phyloP scores from a whole-genome alignment of 92 coral and sea anemone genomes.

The Muricea muricata region DNA sequence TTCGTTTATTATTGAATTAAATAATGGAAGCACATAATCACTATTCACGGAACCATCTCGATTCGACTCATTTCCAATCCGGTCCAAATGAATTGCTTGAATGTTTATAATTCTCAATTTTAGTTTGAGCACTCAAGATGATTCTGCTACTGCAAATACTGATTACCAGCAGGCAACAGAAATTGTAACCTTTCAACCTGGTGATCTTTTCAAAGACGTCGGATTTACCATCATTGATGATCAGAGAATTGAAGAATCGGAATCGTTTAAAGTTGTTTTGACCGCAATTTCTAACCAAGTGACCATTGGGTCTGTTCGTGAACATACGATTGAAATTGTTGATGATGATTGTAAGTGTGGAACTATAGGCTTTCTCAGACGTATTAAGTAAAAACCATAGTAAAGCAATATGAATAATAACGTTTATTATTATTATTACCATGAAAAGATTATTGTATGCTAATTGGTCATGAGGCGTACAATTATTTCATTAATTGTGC shows the following conservation, averaged over 20 bases:
- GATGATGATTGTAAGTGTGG: slow-evolving; percentile 4
- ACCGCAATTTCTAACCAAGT: not conserved
- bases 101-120: not conserved
- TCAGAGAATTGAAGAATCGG: not conserved
- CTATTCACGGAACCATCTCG: too few relatives aligned
- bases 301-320: not conserved
- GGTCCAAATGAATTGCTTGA: too few relatives aligned
- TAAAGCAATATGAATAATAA: too few relatives aligned
- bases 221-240: slow-evolving; percentile 21
- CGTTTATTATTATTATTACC: too few relatives aligned
- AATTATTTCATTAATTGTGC: too few relatives aligned
- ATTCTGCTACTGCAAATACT: not conserved
- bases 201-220: slow-evolving; percentile 17
- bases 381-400: too few relatives aligned
- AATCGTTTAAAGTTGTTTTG: slow-evolving; percentile 10
- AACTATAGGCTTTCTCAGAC: too few relatives aligned
- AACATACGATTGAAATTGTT: not conserved
- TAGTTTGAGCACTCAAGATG: not conserved
- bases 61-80: too few relatives aligned
- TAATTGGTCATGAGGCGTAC: too few relatives aligned
- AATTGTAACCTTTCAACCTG: slow-evolving; percentile 34
- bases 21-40: too few relatives aligned
- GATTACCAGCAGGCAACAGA: slow-evolving; percentile 17
- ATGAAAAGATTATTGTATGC: too few relatives aligned
- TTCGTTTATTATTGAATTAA: too few relatives aligned